phyloP scores from a whole-genome alignment of 2,888 invertebrate genomes.

The Chrysotoxum bicinctum region DNA sequence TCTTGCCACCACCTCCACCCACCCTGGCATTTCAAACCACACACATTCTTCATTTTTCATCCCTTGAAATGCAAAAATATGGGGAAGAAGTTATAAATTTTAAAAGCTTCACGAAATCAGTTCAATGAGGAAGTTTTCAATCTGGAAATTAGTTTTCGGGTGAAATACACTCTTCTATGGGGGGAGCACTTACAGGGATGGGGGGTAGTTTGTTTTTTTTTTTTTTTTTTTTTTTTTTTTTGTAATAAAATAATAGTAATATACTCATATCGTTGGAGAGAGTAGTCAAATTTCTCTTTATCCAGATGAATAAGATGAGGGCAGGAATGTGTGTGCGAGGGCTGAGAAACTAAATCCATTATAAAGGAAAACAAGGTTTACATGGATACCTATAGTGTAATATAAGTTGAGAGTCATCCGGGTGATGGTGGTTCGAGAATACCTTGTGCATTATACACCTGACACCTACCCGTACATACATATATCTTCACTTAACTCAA shows the following conservation, averaged over 20 bases:
- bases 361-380: constrained; percentile 55
- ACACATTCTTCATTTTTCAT: constrained; percentile 67
- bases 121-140: constrained; percentile 74
- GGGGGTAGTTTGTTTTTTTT: background rate
- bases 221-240: constrained; percentile 30
- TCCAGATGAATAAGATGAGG: constrained; percentile 31
- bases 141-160: constrained; percentile 74
- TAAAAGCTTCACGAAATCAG: constrained; percentile 74
- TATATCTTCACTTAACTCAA: constrained; percentile 56
- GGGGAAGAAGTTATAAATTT: constrained; percentile 74
- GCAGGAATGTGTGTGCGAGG: background rate
- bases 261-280: constrained; percentile 39
- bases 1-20: background rate
- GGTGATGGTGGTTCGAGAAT: constrained; percentile 2
- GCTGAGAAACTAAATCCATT: constrained; percentile 66
- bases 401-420: constrained; percentile 42
- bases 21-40: constrained; percentile 3
- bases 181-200: background rate
- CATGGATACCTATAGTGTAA: constrained; percentile 32
- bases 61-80: constrained; percentile 59
- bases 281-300: constrained; percentile 48
- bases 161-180: constrained; percentile 48
- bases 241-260: constrained; percentile 67
- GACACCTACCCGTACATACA: constrained; percentile 21
- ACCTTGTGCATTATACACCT: constrained; percentile 36